phyloP scores from a whole-genome alignment of 2,888 invertebrate species.

The Schrankia costaestrigalis region DNA sequence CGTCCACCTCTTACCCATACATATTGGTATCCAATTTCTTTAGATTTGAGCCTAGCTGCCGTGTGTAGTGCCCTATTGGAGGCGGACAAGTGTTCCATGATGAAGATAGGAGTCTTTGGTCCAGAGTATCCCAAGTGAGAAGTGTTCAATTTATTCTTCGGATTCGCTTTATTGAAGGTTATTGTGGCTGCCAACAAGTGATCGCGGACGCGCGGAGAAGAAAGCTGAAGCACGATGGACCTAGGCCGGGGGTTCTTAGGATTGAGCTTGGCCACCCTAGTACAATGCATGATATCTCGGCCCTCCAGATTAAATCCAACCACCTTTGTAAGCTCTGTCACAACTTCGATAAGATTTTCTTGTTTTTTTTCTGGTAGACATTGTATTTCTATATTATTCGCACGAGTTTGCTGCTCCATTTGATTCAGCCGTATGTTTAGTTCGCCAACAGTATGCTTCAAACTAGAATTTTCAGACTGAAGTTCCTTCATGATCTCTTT shows the following conservation, averaged over 20 bases:
- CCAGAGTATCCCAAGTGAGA: too few relatives aligned
- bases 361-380: neutral
- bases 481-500: constrained; percentile 2
- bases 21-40: neutral
- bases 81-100: too few relatives aligned
- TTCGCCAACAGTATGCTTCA: neutral
- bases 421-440: neutral
- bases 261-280: too few relatives aligned
- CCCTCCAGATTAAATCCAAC: neutral
- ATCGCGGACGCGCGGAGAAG: too few relatives aligned
- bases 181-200: too few relatives aligned
- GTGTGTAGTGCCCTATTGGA: neutral
- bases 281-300: neutral
- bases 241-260: too few relatives aligned
- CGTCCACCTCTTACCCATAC: neutral
- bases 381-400: constrained; percentile 5
- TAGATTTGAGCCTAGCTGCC: neutral
- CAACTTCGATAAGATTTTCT: neutral
- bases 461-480: neutral
- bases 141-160: too few relatives aligned
- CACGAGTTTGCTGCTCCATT: constrained; percentile 1
- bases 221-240: too few relatives aligned
- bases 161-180: too few relatives aligned
- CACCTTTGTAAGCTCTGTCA: neutral
- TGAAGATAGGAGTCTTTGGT: too few relatives aligned